Evolutionary conservation across 2,888 invertebrate genomes (phyloP).

Genomic region (Altica lythri): DNA sequence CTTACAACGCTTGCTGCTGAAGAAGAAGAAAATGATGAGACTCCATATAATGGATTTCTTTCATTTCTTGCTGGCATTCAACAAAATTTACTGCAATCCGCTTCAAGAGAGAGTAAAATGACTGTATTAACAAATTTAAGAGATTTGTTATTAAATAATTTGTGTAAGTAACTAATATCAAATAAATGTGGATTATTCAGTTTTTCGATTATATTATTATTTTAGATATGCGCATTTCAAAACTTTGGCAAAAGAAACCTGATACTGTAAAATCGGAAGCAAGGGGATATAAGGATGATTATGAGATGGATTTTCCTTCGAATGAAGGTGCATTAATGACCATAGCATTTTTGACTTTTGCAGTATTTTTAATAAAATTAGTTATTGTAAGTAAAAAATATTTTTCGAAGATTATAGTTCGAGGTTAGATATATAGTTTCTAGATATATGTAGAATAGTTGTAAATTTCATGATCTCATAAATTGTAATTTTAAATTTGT

Average conservation of each 20-base stretch:
- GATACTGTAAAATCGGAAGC: slow-evolving; percentile 33
- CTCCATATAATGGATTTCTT: slow-evolving; percentile 33
- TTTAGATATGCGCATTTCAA: slow-evolving; percentile 35
- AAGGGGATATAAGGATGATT: slow-evolving; percentile 46
- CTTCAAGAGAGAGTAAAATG: slow-evolving; percentile 60
- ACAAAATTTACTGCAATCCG: slow-evolving; percentile 52
- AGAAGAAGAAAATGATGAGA: slow-evolving; percentile 12
- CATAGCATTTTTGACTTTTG: slow-evolving; percentile 83
- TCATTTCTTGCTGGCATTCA: slow-evolving; percentile 49
- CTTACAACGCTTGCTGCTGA: neutral
- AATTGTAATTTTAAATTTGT: neutral
- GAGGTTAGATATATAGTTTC: neutral
- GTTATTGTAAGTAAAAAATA: slow-evolving; percentile 68
- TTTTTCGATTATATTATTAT: slow-evolving; percentile 2
- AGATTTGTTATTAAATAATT: slow-evolving; percentile 65
- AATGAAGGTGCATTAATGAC: slow-evolving; percentile 81
- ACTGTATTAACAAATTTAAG: slow-evolving; percentile 64
- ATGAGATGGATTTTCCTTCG: slow-evolving; percentile 73
- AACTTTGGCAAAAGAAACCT: slow-evolving; percentile 35
- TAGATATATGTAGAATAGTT: neutral
- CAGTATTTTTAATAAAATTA: slow-evolving; percentile 81
- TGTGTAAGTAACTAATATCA: slow-evolving; percentile 62
- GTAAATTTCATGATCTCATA: neutral
- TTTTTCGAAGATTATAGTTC: neutral
- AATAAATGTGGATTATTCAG: neutral